Evolutionary conservation across 2,113 vertebrate genomes (phyloP).

Genomic region (Solenodon paradoxus): DNA sequence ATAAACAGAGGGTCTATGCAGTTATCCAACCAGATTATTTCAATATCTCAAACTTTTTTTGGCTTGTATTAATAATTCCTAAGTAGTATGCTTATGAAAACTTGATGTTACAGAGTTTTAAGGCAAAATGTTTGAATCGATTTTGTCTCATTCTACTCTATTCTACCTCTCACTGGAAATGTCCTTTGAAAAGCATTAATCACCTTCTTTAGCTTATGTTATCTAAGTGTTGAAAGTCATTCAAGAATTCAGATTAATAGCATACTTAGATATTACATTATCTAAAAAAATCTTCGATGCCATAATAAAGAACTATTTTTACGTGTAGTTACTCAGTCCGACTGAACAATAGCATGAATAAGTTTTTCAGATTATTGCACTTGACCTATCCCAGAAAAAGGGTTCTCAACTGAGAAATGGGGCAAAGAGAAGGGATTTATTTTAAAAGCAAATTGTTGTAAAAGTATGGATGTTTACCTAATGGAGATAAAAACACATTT

Average conservation of each 20-base stretch:
- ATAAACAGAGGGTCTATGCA: background rate
- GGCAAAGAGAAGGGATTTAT: background rate
- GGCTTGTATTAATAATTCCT: background rate
- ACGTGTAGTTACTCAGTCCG: background rate
- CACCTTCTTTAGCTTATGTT: background rate
- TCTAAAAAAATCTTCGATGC: no score
- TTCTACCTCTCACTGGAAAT: background rate
- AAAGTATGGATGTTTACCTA: background rate
- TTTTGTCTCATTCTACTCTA: background rate
- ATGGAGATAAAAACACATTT: background rate
- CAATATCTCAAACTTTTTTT: background rate
- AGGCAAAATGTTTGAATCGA: background rate
- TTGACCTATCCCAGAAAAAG: background rate
- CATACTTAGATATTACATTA: background rate
- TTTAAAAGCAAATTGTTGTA: background rate
- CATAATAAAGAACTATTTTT: background rate
- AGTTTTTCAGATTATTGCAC: background rate
- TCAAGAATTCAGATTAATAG: background rate
- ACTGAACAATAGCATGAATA: background rate
- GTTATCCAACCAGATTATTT: background rate
- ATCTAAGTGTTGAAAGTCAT: background rate
- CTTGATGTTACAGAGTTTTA: background rate
- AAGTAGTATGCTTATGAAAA: background rate
- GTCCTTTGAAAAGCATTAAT: background rate
- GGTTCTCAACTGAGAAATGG: fast-evolving